Percentiles rank a stretch among this genome's conserved stretches.
Evolutionary conservation across 2,113 vertebrate genomes (phyloP).

Genomic region (Perognathus longimembris): DNA sequence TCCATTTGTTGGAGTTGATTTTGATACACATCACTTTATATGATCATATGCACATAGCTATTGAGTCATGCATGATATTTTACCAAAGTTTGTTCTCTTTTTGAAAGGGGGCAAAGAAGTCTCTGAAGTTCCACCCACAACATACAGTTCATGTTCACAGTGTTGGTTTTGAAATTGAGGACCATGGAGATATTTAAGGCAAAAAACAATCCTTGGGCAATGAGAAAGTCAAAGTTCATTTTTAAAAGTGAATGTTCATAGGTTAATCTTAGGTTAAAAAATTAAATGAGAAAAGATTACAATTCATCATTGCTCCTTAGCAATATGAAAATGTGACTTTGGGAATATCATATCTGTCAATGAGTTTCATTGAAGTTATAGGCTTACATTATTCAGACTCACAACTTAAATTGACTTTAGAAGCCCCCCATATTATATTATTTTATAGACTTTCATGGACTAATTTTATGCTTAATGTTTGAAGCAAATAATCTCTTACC

Average conservation of each 20-base stretch:
- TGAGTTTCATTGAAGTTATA: background rate
- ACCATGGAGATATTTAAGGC: background rate
- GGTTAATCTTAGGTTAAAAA: background rate
- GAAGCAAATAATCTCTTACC: background rate
- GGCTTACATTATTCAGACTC: background rate
- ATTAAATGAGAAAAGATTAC: background rate
- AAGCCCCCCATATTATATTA: background rate
- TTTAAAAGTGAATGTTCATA: background rate
- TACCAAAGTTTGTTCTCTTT: no score
- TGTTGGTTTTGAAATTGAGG: background rate
- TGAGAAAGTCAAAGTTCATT: background rate
- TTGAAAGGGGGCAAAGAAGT: no score
- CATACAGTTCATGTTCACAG: background rate
- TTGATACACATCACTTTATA: no score
- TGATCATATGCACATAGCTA: no score
- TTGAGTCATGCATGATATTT: no score
- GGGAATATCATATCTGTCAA: background rate
- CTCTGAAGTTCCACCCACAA: background rate
- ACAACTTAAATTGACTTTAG: background rate
- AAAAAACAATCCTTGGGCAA: background rate
- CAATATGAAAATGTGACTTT: constrained; percentile 8
- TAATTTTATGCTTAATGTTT: background rate
- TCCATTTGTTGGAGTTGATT: no score
- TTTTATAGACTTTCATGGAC: background rate
- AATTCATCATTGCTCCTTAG: background rate